Evolutionary conservation across 2,113 vertebrate genomes (phyloP), one percentile per base, ranked within the genome.

Genomic region (Psophia crepitans): DNA sequence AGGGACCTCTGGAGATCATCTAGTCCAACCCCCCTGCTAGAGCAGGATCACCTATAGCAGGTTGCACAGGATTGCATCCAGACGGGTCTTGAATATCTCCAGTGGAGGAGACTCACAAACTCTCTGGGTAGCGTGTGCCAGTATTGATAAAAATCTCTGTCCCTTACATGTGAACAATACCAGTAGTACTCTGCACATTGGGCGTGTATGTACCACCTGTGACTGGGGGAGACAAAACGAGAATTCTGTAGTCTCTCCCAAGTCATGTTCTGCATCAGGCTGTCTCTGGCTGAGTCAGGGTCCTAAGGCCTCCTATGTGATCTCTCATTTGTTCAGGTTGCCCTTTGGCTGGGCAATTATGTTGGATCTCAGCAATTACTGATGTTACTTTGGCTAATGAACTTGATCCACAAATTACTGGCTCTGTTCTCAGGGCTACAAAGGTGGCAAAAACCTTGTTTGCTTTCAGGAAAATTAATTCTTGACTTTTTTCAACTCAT

Each of bases 381-480:
- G n/a, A 18, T 92, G 43, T 79, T 94, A 63, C 39, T 87, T 78
- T 2, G 3, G 44, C 41, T 94, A 80, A 84, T 80, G 48, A 94
- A 84, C 2, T 4, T 60, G 58, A 86, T 81, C 49, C 32, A 76
- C 63, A 90, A 65, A 66, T 87, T 93, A 81, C n/a, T 81, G 51
- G 41, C 76, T 93, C 77, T 65, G 33, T 89, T 87, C 73, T 91
- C 37, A 70, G 35, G 76, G 44, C 84, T 91, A 30, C 28, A 54
- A 74, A 91, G 68, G 56, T 89, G 81, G 60, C 27, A 94, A 49
- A 84, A 91, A 57, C 18, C 69, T 91, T 81, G 30, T 81, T 94
- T 92, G 32, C 60, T 87, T 96, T 93, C 60, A 70, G 56, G 69
- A 84, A 94, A 91, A 73, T 87, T 73, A 83, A 56, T 86, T 76